Percentiles rank a stretch among this genome's conserved stretches.
Evolutionary conservation across 1,140 invertebrate species (phyloP).

Genomic region (Lucilia sericata): DNA sequence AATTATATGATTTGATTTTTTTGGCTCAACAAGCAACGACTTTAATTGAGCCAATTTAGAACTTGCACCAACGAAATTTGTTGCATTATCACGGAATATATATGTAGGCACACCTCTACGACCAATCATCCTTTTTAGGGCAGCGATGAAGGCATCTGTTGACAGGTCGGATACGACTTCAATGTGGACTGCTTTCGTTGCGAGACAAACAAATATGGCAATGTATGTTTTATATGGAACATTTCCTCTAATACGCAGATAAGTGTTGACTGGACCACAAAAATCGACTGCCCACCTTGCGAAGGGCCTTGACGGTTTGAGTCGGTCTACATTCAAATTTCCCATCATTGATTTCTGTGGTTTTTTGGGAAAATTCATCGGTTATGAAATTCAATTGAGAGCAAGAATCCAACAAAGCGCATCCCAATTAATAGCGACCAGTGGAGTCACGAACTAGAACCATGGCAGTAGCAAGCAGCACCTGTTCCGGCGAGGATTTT

Average conservation of each 20-base stretch:
- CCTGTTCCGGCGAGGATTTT: background rate
- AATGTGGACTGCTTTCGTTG: too few relatives aligned
- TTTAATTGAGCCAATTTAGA: too few relatives aligned
- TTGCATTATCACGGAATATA: too few relatives aligned
- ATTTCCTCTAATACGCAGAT: background rate
- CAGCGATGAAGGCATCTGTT: too few relatives aligned
- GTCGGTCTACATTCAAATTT: background rate
- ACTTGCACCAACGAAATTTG: background rate
- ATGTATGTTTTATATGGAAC: conserved; percentile 24
- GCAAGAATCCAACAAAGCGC: too few relatives aligned
- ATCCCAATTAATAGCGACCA: too few relatives aligned
- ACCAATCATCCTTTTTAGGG: too few relatives aligned
- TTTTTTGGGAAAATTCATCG: conserved; percentile 37
- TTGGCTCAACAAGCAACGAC: background rate
- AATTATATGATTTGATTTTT: too few relatives aligned
- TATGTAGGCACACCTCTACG: too few relatives aligned
- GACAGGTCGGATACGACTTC: too few relatives aligned
- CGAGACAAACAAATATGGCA: too few relatives aligned
- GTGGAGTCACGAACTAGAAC: too few relatives aligned
- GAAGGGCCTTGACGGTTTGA: conserved; percentile 21
- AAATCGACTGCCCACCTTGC: conserved; percentile 25
- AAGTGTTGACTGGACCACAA: conserved; percentile 11
- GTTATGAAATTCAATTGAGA: conserved; percentile 50
- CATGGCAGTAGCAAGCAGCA: conserved; percentile 30
- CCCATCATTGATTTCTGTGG: conserved; percentile 13